Percentiles rank a stretch among this genome's conserved stretches.
Conservation (phyloP, 2,113 vertebrate genomes). For the Tenebrosternarchus preto region DNA sequence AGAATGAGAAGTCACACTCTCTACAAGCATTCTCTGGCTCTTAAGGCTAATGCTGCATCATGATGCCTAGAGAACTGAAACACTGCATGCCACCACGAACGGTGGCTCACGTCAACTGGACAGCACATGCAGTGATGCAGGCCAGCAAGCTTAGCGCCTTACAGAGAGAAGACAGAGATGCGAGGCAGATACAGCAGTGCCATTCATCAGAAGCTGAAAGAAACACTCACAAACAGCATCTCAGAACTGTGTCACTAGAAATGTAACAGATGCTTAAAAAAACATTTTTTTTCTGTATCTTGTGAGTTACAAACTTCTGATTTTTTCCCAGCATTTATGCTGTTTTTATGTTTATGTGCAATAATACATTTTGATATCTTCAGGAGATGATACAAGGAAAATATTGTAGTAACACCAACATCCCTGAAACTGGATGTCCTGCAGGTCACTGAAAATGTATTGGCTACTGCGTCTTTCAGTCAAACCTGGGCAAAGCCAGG, state of each 20-base stretch:
- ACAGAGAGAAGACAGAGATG: background rate
- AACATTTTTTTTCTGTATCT: background rate
- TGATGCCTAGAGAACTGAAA: constrained; percentile 39
- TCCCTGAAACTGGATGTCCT: constrained; percentile 54
- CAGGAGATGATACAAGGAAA: constrained; percentile 18
- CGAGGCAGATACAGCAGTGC: constrained; percentile 11
- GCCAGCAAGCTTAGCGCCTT: constrained; percentile 26
- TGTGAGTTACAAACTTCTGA: constrained; percentile 18
- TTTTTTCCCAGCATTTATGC: background rate
- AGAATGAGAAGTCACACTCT: constrained; percentile 23
- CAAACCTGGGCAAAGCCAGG: constrained; percentile 53
- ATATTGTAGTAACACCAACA: constrained; percentile 7
- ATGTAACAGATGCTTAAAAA: constrained; percentile 19
- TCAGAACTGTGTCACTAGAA: background rate
- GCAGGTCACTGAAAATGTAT: constrained; percentile 37
- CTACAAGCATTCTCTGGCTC: constrained; percentile 44
- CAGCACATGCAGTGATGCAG: constrained; percentile 49
- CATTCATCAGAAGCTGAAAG: constrained; percentile 11
- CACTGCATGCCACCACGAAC: constrained; percentile 20
- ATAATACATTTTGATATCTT: constrained; percentile 13
- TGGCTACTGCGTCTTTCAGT: constrained; percentile 63
- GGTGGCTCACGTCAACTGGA: constrained; percentile 34
- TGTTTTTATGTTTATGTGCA: background rate
- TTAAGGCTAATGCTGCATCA: constrained; percentile 51
- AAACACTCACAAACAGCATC: constrained; percentile 19